Evolutionary conservation across 2,797 vertebrate genomes (phyloP).

Genomic region (Parambassis ranga): DNA sequence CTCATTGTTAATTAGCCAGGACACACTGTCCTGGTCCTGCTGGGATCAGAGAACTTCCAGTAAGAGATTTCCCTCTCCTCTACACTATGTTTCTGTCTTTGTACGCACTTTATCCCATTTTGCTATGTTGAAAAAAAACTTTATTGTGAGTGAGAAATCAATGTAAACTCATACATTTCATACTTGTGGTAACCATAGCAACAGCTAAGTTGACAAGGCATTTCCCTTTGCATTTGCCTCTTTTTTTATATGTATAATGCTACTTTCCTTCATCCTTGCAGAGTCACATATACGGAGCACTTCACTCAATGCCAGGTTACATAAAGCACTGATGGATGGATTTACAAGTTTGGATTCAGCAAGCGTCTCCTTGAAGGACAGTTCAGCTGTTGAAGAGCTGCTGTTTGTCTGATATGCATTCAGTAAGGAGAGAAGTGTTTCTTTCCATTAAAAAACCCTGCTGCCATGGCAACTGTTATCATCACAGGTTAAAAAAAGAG

Average conservation of each 20-base stretch:
- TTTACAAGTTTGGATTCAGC: constrained; percentile 1
- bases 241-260: constrained; percentile 3
- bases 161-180: background rate
- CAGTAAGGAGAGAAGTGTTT: background rate
- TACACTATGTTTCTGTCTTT: background rate
- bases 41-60: constrained; percentile 47
- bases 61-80: background rate
- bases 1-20: constrained; percentile 48
- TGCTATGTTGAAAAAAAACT: background rate
- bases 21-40: constrained; percentile 28
- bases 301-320: background rate
- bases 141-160: background rate
- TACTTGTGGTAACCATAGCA: constrained; percentile 21
- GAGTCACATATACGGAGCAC: background rate
- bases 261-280: background rate
- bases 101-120: background rate
- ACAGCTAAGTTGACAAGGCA: background rate
- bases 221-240: background rate
- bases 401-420: background rate
- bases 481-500: no score
- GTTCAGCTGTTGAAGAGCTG: background rate
- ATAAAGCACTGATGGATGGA: background rate
- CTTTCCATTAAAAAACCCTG: background rate
- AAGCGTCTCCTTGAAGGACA: background rate
- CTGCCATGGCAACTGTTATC: no score